Evolutionary conservation across 2,888 invertebrate genomes (phyloP).

Genomic region (Linyphia triangularis): DNA sequence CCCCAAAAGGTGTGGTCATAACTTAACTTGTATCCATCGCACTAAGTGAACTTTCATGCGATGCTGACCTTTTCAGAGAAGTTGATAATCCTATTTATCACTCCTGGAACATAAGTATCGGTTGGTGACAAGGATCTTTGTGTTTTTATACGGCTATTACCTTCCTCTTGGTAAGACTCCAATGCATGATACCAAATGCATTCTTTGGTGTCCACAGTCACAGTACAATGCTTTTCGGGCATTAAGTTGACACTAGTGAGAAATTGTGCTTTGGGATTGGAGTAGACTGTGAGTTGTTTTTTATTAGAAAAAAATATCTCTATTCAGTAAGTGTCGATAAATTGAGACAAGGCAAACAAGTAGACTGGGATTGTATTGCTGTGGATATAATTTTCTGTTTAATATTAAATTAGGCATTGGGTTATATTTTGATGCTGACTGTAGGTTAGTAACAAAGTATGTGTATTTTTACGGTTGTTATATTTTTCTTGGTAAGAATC

Average conservation of each 20-base stretch:
- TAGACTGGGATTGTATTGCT: too few species aligned
- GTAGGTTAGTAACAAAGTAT: too few species aligned
- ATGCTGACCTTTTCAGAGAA: constrained; percentile 26
- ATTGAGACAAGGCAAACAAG: too few species aligned
- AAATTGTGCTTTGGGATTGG: background rate
- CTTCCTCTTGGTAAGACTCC: background rate
- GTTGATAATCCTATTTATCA: constrained; percentile 6
- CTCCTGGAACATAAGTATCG: constrained; percentile 29
- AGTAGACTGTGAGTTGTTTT: background rate
- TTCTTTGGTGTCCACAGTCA: constrained; percentile 25
- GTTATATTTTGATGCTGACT: too few species aligned
- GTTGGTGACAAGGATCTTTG: constrained; percentile 25
- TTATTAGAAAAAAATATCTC: too few species aligned
- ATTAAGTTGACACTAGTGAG: constrained; percentile 1
- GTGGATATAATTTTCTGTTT: too few species aligned
- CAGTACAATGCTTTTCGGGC: background rate
- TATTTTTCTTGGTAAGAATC: too few species aligned
- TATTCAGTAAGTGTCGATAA: too few species aligned
- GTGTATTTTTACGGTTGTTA: too few species aligned
- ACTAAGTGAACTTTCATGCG: constrained; percentile 4
- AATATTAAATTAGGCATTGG: too few species aligned
- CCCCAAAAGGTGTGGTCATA: constrained; percentile 48
- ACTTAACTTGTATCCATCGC: constrained; percentile 30
- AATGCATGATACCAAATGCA: background rate
- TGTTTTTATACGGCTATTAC: constrained; percentile 40